Conservation (phyloP, 1,140 invertebrate genomes). For the Pissodes strobi region DNA sequence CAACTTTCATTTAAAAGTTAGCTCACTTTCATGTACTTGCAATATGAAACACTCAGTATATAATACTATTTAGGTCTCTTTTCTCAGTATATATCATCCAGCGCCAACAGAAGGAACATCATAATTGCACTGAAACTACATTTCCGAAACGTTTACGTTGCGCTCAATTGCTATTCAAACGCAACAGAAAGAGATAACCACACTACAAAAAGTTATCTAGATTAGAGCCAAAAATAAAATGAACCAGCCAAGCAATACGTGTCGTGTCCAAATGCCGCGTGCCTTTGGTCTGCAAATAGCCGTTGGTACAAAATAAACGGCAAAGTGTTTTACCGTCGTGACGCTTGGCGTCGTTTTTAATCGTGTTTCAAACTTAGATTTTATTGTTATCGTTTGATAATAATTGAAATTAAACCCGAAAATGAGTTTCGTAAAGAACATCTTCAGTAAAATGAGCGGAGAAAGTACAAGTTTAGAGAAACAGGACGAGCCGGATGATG, state of each 20-base stretch:
- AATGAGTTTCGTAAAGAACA: slow-evolving; percentile 52
- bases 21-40: too few relatives aligned
- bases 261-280: slow-evolving; percentile 42
- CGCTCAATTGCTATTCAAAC: not conserved
- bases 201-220: slow-evolving; percentile 15
- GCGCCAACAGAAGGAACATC: slow-evolving; percentile 10
- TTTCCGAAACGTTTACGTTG: not conserved
- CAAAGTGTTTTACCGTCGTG: slow-evolving; percentile 35
- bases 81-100: not conserved
- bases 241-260: slow-evolving; percentile 18
- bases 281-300: slow-evolving; percentile 46
- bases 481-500: slow-evolving; percentile 43
- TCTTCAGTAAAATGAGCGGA: slow-evolving; percentile 44
- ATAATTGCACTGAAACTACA: not conserved
- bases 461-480: slow-evolving; percentile 21
- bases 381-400: not conserved
- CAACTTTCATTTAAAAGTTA: too few relatives aligned
- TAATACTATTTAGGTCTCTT: too few relatives aligned
- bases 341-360: slow-evolving; percentile 25
- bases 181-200: slow-evolving; percentile 6
- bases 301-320: slow-evolving; percentile 39
- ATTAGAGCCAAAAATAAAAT: slow-evolving; percentile 31
- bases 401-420: slow-evolving; percentile 3
- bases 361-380: not conserved
- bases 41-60: too few relatives aligned